A percentile compares a stretch with the other conserved stretches of the same genome.
phyloP scores from a whole-genome alignment of 2,113 vertebrate genomes.

The Phylloscopus whistleri region DNA sequence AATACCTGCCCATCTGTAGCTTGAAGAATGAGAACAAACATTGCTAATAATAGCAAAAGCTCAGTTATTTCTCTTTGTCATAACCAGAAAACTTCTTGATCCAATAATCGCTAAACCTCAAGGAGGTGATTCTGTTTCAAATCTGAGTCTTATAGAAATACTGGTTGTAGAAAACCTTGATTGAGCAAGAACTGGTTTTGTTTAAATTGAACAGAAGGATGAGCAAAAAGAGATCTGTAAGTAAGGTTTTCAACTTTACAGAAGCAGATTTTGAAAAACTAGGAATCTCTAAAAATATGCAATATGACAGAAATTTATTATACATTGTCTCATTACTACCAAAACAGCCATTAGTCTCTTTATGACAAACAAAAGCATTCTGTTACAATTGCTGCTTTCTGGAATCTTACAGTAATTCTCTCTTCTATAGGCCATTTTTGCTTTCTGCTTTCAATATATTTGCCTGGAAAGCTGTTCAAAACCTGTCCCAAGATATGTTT shows the following conservation, averaged over 20 bases:
- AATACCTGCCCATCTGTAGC: background rate
- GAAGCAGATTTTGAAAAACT: conserved; percentile 6
- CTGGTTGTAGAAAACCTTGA: background rate
- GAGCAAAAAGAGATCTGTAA: background rate
- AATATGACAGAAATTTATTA: conserved; percentile 1
- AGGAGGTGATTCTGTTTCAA: background rate
- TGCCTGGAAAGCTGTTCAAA: conserved; percentile 16
- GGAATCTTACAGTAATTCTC: background rate
- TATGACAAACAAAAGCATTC: background rate
- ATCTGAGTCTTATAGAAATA: background rate
- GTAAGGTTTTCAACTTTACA: background rate
- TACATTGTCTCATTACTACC: background rate
- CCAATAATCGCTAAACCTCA: conserved; percentile 1
- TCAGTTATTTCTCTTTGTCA: conserved; percentile 12
- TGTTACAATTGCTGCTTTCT: background rate
- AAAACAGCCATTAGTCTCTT: background rate
- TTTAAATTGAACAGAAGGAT: conserved; percentile 1
- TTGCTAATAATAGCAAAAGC: background rate
- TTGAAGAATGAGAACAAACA: background rate
- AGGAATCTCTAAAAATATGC: background rate
- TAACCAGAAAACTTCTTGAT: conserved; percentile 3
- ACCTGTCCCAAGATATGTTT: background rate
- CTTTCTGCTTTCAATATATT: conserved; percentile 18
- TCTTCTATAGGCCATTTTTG: background rate
- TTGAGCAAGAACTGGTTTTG: background rate